Evolutionary conservation across 1,140 invertebrate species (phyloP).

Genomic region (Brachionus paranguensis): DNA sequence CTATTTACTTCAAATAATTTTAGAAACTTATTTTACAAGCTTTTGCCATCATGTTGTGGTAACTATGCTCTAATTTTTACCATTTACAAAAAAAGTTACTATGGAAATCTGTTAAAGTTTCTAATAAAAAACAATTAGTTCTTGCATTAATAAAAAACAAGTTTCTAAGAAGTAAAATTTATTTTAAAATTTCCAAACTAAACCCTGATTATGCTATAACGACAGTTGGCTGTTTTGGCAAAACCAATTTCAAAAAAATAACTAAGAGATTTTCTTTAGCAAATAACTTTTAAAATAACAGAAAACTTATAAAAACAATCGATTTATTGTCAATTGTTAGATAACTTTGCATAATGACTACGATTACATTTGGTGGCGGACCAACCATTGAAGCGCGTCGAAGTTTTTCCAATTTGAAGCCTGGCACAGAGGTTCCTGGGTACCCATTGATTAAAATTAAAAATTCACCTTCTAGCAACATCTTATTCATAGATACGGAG

Average conservation of each 20-base stretch:
- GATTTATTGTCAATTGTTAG: neutral
- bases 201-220: conserved; percentile 2
- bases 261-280: neutral
- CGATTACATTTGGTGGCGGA: conserved; percentile 52
- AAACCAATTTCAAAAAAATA: neutral
- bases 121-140: conserved; percentile 35
- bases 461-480: neutral
- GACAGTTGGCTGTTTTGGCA: neutral
- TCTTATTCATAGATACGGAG: conserved; percentile 47
- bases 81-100: conserved; percentile 17
- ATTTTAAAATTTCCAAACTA: conserved; percentile 1
- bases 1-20: neutral
- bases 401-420: conserved; percentile 49
- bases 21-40: neutral
- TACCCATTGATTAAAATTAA: conserved; percentile 42
- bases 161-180: conserved; percentile 19
- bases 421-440: conserved; percentile 55
- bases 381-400: conserved; percentile 51
- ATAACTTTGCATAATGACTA: conserved; percentile 46
- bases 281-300: neutral
- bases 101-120: conserved; percentile 33
- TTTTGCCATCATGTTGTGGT: neutral
- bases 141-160: conserved; percentile 3
- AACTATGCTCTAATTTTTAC: conserved; percentile 21
- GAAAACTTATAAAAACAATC: neutral